A percentile compares a stretch with the other conserved stretches of the same genome.
These are phyloP conservation scores for Hiodon alosoides DNA, from an alignment of 2,113 vertebrate species.

Conservation along the genomic window DNA sequence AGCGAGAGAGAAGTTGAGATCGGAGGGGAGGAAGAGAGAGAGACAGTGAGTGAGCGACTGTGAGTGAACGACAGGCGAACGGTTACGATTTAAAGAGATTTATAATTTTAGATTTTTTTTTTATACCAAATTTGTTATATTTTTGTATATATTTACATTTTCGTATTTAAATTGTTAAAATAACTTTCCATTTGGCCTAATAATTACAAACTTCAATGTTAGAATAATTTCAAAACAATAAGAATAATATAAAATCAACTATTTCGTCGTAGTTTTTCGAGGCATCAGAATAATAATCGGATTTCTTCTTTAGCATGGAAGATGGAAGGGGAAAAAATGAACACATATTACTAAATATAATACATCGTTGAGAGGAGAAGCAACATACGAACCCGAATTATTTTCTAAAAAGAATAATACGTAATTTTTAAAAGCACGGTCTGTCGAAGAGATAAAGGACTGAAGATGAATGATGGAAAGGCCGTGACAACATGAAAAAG, in stretches of 20 bases:
- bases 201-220: not conserved
- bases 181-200: not conserved
- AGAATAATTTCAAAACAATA: constrained; percentile 10
- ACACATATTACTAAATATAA: not conserved
- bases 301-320: constrained; percentile 13
- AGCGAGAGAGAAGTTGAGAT: constrained; percentile 29
- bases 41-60: constrained; percentile 41
- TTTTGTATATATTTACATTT: constrained; percentile 21
- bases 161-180: constrained; percentile 11
- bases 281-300: constrained; percentile 26
- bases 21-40: constrained; percentile 39
- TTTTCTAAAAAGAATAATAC: constrained; percentile 22
- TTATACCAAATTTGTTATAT: constrained; percentile 18
- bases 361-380: constrained; percentile 26
- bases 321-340: constrained; percentile 16
- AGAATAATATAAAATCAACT: not conserved
- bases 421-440: constrained; percentile 32
- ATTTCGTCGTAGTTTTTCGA: constrained; percentile 10
- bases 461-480: constrained; percentile 51
- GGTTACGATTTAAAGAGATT: constrained; percentile 34
- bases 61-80: constrained; percentile 43
- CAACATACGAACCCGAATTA: constrained; percentile 34
- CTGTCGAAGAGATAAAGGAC: constrained; percentile 51
- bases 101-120: constrained; percentile 18
- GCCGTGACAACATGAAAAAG: constrained; percentile 70